Evolutionary conservation across 2,888 invertebrate species (phyloP), one percentile per base, ranked within the genome.

Genomic region (Epicampocera succincta): DNA sequence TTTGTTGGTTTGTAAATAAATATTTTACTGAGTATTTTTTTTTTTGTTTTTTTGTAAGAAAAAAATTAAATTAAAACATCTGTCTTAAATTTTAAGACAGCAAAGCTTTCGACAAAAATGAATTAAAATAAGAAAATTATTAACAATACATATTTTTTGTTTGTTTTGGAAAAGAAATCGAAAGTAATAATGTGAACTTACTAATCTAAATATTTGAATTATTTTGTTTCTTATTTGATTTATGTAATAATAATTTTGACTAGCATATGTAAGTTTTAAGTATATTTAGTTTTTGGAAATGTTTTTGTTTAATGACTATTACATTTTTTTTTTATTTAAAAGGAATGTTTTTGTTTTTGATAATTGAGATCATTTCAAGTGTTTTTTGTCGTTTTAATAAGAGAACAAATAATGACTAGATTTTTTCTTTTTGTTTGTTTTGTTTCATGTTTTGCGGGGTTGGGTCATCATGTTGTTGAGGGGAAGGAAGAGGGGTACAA

Each of bases 191-290:
- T 33, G 8, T 33, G 40, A 60, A 29, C 66, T 79, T 79, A 73
- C 66, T 66, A 29, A 66, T 58, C 65, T 74, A 71, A 78, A 61
- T 68, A 72, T 76, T 75, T 72, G 17, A 54, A 66, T 81, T 66
- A 71, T 61, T 56, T 68, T 58, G 66, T 56, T 60, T 15, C 13
- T 52, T 66, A 72, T 60, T 50, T 69, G 33, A 42, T 65, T 58
- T 54, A n/a, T n/a, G n/a, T n/a, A 61, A 52, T 68, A 75, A 65
- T 79, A 82, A 82, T 78, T 82, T 82, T 75, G 82, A 82, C 82
- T 82, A 82, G 82, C 71, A 82, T 71, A 75, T 77, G 52, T 82
- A n/a, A n/a, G n/a, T n/a, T n/a, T 75, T 44, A 44, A 56, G 29
- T 56, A 33, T n/a, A 33, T 72, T 58, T 72, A 33, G 13, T 48